These are phyloP conservation scores for Nemoura dubitans DNA, from an alignment of 2,888 invertebrate species.

Conservation along the genomic window DNA sequence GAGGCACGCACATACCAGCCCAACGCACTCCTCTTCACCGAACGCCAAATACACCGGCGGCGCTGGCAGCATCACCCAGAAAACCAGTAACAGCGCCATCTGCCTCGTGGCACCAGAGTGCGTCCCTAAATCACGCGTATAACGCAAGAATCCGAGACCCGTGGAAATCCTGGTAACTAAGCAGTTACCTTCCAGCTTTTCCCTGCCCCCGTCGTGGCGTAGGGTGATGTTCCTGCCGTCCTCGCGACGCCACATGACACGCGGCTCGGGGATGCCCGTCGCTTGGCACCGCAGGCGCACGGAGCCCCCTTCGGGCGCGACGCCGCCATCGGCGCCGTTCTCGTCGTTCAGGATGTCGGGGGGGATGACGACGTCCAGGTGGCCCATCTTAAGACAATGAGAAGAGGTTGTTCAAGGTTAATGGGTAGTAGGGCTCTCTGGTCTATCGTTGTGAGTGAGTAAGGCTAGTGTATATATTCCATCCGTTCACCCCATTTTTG, in stretches of 20 bases:
- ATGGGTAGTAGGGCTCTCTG: too few species aligned
- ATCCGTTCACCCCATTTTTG: too few species aligned
- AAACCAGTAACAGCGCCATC: not conserved
- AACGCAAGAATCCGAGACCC: not conserved
- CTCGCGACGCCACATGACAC: slow-evolving; percentile 82
- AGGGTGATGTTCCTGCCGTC: slow-evolving; percentile 79
- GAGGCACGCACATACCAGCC: not conserved
- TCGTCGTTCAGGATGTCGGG: slow-evolving; percentile 86
- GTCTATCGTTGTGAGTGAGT: too few species aligned
- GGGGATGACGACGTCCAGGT: slow-evolving; percentile 85
- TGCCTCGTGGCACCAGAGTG: not conserved
- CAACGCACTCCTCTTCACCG: not conserved
- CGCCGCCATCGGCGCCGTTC: slow-evolving; percentile 73
- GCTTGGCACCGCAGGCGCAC: slow-evolving; percentile 80
- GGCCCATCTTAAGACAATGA: slow-evolving; percentile 61
- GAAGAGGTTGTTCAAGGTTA: not conserved
- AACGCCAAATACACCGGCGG: not conserved
- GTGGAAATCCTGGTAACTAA: not conserved
- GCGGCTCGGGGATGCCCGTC: slow-evolving; percentile 83
- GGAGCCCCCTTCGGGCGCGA: slow-evolving; percentile 82
- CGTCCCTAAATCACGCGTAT: not conserved
- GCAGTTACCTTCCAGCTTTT: slow-evolving; percentile 70
- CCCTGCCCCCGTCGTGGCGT: slow-evolving; percentile 75
- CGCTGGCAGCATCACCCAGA: not conserved
- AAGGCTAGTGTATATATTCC: too few species aligned